These are phyloP conservation scores for Tyria jacobaeae DNA, from an alignment of 2,888 invertebrate species.

Conservation along the genomic window DNA sequence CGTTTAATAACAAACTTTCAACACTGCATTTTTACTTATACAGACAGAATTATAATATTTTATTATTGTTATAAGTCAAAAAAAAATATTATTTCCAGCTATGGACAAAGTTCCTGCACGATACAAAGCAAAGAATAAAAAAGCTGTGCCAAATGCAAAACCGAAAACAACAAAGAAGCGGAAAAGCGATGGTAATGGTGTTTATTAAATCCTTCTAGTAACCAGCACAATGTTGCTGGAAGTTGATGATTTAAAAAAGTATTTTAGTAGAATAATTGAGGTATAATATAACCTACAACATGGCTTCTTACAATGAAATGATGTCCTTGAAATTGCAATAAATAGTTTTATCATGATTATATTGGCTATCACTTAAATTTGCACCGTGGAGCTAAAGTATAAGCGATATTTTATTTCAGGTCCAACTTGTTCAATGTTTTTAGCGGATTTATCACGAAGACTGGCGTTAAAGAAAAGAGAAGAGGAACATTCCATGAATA, in stretches of 20 bases:
- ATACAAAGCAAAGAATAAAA: slow-evolving; percentile 73
- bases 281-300: too few species aligned
- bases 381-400: too few species aligned
- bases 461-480: slow-evolving; percentile 68
- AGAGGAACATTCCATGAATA: slow-evolving; percentile 63
- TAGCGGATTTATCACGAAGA: slow-evolving; percentile 73
- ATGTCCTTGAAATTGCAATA: too few species aligned
- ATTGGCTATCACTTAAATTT: too few species aligned
- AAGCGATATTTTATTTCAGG: slow-evolving; percentile 56
- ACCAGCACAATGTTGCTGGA: neutral
- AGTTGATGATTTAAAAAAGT: too few species aligned
- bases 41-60: too few species aligned
- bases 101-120: slow-evolving; percentile 69
- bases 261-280: too few species aligned
- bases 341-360: too few species aligned
- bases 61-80: too few species aligned
- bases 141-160: slow-evolving; percentile 59
- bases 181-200: slow-evolving; percentile 68
- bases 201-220: neutral
- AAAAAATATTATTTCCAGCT: slow-evolving; percentile 45
- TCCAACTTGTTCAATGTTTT: slow-evolving; percentile 78
- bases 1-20: too few species aligned
- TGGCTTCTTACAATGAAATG: too few species aligned
- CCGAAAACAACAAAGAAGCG: slow-evolving; percentile 71
- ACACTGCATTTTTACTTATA: too few species aligned